Conservation (phyloP, 1,140 invertebrate genomes). For the Sminthurides bifidus region DNA sequence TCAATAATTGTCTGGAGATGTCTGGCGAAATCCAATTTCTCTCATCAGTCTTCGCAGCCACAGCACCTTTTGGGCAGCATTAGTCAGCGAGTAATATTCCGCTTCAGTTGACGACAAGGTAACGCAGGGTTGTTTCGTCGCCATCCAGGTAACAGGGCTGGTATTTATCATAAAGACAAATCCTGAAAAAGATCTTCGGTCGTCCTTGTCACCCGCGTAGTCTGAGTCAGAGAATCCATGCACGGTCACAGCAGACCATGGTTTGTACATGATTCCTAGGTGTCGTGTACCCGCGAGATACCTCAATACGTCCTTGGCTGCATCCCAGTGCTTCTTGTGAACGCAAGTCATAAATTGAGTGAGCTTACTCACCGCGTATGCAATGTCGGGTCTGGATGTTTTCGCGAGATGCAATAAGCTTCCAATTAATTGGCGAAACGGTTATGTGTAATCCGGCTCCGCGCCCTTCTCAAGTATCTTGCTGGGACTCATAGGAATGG, state of each 20-base stretch:
- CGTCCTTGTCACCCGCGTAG: slow-evolving; percentile 25
- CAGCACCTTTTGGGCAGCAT: slow-evolving; percentile 36
- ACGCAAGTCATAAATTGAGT: slow-evolving; percentile 20
- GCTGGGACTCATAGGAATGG: slow-evolving; percentile 12
- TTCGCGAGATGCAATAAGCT: slow-evolving; percentile 8
- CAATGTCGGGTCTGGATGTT: slow-evolving; percentile 11
- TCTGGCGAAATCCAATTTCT: background rate
- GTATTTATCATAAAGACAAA: slow-evolving; percentile 34
- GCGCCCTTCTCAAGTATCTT: background rate
- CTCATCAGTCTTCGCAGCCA: slow-evolving; percentile 2
- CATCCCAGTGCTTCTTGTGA: slow-evolving; percentile 25
- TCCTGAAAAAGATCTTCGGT: slow-evolving; percentile 31
- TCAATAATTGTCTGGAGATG: background rate
- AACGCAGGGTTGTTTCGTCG: slow-evolving; percentile 40
- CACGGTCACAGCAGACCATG: background rate
- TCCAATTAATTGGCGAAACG: slow-evolving; percentile 17
- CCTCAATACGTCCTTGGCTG: slow-evolving; percentile 30
- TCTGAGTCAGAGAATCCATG: slow-evolving; percentile 15
- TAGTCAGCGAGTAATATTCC: slow-evolving; percentile 38
- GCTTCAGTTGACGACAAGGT: slow-evolving; percentile 40
- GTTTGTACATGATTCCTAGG: slow-evolving; percentile 12
- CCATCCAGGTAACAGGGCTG: slow-evolving; percentile 41
- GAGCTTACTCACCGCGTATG: slow-evolving; percentile 20
- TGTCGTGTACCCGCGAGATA: slow-evolving; percentile 31
- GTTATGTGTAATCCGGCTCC: background rate